Evolutionary conservation across 2,888 invertebrate genomes (phyloP).

Genomic region (Pollenia labialis): DNA sequence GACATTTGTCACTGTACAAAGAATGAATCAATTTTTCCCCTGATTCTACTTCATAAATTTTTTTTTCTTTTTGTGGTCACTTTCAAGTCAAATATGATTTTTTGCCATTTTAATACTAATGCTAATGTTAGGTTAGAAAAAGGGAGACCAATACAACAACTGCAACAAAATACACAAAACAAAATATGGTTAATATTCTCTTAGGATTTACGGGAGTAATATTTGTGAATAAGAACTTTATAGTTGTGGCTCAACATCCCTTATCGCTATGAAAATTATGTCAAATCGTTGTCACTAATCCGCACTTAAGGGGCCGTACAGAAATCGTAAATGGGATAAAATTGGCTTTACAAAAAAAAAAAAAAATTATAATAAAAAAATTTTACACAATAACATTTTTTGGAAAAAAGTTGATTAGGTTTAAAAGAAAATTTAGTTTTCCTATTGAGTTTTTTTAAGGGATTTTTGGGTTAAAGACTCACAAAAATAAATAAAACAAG

Average conservation of each 20-base stretch:
- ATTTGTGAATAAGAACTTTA: slow-evolving; percentile 11
- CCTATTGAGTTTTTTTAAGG: no score
- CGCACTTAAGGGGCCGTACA: neutral
- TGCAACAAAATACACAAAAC: neutral
- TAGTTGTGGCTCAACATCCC: slow-evolving; percentile 18
- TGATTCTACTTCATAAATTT: neutral
- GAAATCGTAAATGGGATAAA: neutral
- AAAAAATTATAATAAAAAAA: no score
- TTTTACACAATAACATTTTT: neutral
- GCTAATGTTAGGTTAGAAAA: slow-evolving; percentile 5
- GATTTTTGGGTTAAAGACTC: no score
- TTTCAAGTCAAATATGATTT: neutral
- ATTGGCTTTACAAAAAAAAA: neutral
- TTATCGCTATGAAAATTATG: slow-evolving; percentile 33
- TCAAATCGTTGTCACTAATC: slow-evolving; percentile 20
- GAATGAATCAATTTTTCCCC: slow-evolving; percentile 36
- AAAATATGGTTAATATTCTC: slow-evolving; percentile 17
- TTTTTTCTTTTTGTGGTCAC: slow-evolving; percentile 15
- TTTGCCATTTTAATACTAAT: slow-evolving; percentile 11
- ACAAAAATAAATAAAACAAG: no score
- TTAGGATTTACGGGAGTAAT: slow-evolving; percentile 9
- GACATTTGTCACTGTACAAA: slow-evolving; percentile 44
- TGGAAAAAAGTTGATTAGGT: no score
- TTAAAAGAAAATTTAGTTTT: no score
- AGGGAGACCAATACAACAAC: neutral